Evolutionary conservation across 2,888 invertebrate genomes (phyloP).

Genomic region (Xestia xanthographa): DNA sequence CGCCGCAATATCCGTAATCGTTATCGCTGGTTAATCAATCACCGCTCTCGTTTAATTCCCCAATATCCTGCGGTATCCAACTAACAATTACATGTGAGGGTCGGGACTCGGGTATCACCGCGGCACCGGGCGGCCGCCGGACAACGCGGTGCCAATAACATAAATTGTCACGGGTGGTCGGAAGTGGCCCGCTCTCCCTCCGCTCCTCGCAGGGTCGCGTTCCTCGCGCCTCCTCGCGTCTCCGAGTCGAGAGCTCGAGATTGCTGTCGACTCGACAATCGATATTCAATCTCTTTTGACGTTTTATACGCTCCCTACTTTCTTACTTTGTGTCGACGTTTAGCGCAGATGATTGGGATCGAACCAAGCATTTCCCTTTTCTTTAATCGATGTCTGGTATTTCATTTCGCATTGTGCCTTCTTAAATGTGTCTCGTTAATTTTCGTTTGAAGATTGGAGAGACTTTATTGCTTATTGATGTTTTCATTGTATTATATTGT

Average conservation of each 20-base stretch:
- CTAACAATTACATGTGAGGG: constrained; percentile 89
- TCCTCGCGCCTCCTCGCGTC: constrained; percentile 66
- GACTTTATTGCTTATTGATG: constrained; percentile 36
- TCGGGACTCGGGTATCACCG: constrained; percentile 79
- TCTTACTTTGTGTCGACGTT: constrained; percentile 88
- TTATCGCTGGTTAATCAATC: constrained; percentile 88
- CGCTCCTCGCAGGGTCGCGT: constrained; percentile 59
- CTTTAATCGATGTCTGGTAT: constrained; percentile 77
- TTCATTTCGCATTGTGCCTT: constrained; percentile 72
- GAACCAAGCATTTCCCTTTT: constrained; percentile 77
- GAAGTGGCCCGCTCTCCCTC: constrained; percentile 76
- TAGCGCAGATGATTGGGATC: constrained; percentile 84
- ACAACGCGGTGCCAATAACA: constrained; percentile 88
- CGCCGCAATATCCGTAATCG: constrained; percentile 83
- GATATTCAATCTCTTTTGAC: constrained; percentile 90
- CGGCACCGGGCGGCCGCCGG: constrained; percentile 70
- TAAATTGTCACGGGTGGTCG: constrained; percentile 88
- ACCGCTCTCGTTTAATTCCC: constrained; percentile 87
- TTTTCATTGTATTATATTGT: constrained; percentile 42
- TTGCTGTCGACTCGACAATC: constrained; percentile 89
- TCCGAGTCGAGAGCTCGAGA: constrained; percentile 74
- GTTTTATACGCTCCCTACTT: constrained; percentile 87
- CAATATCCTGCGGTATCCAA: constrained; percentile 88
- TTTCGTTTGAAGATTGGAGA: constrained; percentile 53
- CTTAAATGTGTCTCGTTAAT: constrained; percentile 54